Conservation (phyloP, 2,888 invertebrate species). For the Argynnis bischoffii region DNA sequence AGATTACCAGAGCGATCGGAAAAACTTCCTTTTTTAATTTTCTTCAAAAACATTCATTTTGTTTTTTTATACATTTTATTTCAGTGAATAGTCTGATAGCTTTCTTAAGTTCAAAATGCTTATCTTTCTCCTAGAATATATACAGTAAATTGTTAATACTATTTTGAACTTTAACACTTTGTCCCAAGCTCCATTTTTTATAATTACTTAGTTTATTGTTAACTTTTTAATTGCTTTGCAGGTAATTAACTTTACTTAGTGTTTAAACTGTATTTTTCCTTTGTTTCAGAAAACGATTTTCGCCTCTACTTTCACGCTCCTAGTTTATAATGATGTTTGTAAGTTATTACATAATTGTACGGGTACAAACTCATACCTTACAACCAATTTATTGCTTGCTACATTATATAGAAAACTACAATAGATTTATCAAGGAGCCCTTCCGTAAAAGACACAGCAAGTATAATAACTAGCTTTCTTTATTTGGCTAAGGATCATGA, state of each 20-base stretch:
- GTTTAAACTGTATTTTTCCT: conserved; percentile 50
- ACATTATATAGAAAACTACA: too few relatives aligned
- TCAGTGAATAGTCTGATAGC: conserved; percentile 73
- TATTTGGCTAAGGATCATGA: too few relatives aligned
- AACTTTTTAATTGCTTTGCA: conserved; percentile 72
- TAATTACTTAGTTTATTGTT: conserved; percentile 54
- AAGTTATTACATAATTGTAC: neutral
- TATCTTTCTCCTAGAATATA: conserved; percentile 63
- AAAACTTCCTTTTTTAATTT: conserved; percentile 81
- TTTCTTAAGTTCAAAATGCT: conserved; percentile 74
- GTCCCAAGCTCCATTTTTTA: conserved; percentile 59
- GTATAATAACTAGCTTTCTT: too few relatives aligned
- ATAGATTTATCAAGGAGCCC: too few relatives aligned
- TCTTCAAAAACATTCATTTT: conserved; percentile 78
- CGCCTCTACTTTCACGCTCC: conserved; percentile 28
- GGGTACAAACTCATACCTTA: too few relatives aligned
- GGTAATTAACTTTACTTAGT: conserved; percentile 56
- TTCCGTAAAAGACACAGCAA: too few relatives aligned
- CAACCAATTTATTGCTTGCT: too few relatives aligned
- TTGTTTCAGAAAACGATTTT: conserved; percentile 48
- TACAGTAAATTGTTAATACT: conserved; percentile 48
- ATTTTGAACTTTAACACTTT: conserved; percentile 60
- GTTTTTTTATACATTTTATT: conserved; percentile 72
- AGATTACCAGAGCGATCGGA: conserved; percentile 77
- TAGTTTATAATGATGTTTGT: conserved; percentile 8